Base-by-base conservation (phyloP, 2,888 invertebrate species). In the Sinelater perroti region DNA sequence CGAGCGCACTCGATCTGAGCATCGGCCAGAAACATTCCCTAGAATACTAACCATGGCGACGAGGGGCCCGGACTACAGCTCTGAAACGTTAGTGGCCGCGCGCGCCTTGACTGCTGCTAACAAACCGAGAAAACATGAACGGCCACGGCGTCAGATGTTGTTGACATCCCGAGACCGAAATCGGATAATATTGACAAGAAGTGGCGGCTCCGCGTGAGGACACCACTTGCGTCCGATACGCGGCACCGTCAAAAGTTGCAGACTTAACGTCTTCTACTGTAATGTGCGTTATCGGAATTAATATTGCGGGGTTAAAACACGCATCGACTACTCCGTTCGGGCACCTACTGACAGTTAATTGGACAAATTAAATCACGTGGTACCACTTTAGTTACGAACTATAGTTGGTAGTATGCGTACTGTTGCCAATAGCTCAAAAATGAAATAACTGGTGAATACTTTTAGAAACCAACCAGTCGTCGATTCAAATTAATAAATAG, bases 41-140 rank as follows among this genome's bases (percentile, higher is more conserved):
- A 49, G 33, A 30, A 59, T 59, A 66, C 66, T 64, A 61, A 66
- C 66, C 67, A 67, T 67, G 42, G 57, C 40, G 35, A 47, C 35
- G 35, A 30, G 44, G 26, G 57, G 40, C 52, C 31, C 40, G 36
- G 40, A 33, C 56, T 53, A 49, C 35, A 47, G 46, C 44, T 59
- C 51, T 55, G 64, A 63, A 66, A 66, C 65, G 65, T 63, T 62
- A 49, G 40, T 55, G 53, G 63, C 51, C 50, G 59, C 42, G 53
- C 62, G 50, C 66, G 49, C 53, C 36, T 31, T 38, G 58, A 40
- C 26, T 62, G 56, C 52, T 60, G 56, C 54, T 49, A 67, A 70
- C 66, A 71, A 73, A 72, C 72, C 69, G 69, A 69, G 71, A 75
- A 75, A 76, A 74, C 75, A 76, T 74, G 73, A 73, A 73, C 60